Conservation (phyloP, 2,113 vertebrate genomes). For the Perca fluviatilis region DNA sequence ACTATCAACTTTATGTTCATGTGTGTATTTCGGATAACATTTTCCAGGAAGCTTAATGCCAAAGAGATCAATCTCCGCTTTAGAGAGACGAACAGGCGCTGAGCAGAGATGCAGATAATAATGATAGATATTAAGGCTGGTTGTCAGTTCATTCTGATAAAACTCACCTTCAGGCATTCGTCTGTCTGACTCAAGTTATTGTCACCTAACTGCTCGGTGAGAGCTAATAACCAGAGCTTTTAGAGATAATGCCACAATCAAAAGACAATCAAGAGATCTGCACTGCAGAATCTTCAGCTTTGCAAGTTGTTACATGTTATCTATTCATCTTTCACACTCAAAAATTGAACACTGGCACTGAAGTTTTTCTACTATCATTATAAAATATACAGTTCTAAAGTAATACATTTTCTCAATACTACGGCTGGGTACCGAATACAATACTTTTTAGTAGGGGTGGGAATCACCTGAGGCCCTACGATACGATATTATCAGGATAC, state of each 20-base stretch:
- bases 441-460: too few species aligned
- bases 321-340: background rate
- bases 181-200: background rate
- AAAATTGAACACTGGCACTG: background rate
- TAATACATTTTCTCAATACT: background rate
- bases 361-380: background rate
- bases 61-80: conserved; percentile 15
- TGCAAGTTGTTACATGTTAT: background rate
- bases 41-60: background rate
- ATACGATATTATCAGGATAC: too few species aligned
- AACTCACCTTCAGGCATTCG: background rate
- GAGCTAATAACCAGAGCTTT: background rate
- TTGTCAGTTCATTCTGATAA: conserved; percentile 13
- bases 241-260: background rate
- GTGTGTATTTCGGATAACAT: background rate
- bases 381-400: background rate
- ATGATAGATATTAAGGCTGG: conserved; percentile 28
- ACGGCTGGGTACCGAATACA: too few species aligned
- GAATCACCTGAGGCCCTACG: too few species aligned
- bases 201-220: background rate
- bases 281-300: background rate
- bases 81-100: conserved; percentile 25
- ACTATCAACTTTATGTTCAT: background rate
- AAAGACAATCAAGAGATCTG: background rate
- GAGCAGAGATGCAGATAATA: conserved; percentile 36